Conservation (phyloP, 2,888 invertebrate species). For the Euclidia mi region DNA sequence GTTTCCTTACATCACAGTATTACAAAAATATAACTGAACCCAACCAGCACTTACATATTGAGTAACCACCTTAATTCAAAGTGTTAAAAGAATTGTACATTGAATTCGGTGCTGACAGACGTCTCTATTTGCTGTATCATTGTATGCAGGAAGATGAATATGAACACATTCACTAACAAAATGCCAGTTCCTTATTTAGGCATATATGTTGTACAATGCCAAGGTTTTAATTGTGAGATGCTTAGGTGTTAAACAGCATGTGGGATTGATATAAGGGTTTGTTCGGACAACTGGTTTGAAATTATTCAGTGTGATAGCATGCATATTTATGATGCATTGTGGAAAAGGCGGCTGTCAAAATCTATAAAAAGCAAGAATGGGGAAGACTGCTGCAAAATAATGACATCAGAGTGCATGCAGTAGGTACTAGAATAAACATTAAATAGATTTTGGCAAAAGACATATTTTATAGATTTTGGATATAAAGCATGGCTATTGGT, state of each 20-base stretch:
- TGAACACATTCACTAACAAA: slow-evolving; percentile 28
- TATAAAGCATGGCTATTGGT: too few relatives aligned
- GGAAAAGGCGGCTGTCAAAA: neutral
- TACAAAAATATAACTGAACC: neutral
- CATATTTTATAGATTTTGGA: too few relatives aligned
- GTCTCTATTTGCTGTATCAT: slow-evolving; percentile 60
- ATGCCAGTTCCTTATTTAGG: slow-evolving; percentile 30
- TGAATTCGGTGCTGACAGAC: slow-evolving; percentile 57
- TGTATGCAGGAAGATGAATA: slow-evolving; percentile 59
- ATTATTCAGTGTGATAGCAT: slow-evolving; percentile 42
- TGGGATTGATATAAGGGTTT: slow-evolving; percentile 34
- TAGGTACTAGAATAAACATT: too few relatives aligned
- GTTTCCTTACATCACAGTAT: too few relatives aligned
- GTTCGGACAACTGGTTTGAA: slow-evolving; percentile 30
- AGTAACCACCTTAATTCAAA: slow-evolving; percentile 33
- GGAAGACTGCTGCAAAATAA: too few relatives aligned
- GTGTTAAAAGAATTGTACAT: slow-evolving; percentile 57
- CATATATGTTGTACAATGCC: slow-evolving; percentile 18
- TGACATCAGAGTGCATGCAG: too few relatives aligned
- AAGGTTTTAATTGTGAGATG: slow-evolving; percentile 40
- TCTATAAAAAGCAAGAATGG: too few relatives aligned
- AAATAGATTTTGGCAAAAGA: too few relatives aligned
- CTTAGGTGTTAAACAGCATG: slow-evolving; percentile 26
- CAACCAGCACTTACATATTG: neutral
- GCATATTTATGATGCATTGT: slow-evolving; percentile 13